Percentiles rank a stretch among this genome's conserved stretches.
These are phyloP conservation scores for Stenopsyche tienmushanensis DNA, from an alignment of 1,140 invertebrate genomes.

Conservation along the genomic window DNA sequence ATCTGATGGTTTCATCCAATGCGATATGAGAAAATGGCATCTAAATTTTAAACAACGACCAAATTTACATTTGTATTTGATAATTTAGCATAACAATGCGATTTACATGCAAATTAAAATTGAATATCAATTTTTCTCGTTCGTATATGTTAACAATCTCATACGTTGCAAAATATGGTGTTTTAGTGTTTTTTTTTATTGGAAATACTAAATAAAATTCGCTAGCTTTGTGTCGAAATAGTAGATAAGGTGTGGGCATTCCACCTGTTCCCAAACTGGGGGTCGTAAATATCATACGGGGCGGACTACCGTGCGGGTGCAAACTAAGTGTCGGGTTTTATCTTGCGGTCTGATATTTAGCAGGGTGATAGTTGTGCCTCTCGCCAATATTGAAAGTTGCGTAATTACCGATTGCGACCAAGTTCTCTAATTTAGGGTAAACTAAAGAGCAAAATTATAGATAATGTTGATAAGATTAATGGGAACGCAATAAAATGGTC, in stretches of 20 bases:
- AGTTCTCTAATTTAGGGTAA: slow-evolving; percentile 33
- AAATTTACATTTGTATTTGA: too few species aligned
- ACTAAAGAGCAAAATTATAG: slow-evolving; percentile 32
- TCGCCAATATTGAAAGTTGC: slow-evolving; percentile 37
- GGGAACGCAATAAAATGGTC: background rate
- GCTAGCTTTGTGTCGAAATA: too few species aligned
- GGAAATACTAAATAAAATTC: too few species aligned
- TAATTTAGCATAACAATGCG: too few species aligned
- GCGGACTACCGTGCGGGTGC: slow-evolving; percentile 22
- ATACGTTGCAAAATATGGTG: too few species aligned
- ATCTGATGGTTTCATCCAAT: too few species aligned
- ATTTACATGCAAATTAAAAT: too few species aligned
- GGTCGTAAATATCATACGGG: slow-evolving; percentile 8
- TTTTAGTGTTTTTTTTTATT: too few species aligned
- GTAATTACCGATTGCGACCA: slow-evolving; percentile 35
- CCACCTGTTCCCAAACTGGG: background rate
- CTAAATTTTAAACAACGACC: too few species aligned
- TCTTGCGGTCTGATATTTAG: slow-evolving; percentile 14
- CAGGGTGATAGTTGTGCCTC: background rate
- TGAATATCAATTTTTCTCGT: too few species aligned
- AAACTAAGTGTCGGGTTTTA: slow-evolving; percentile 20
- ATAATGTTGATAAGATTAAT: slow-evolving; percentile 36
- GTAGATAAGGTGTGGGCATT: background rate
- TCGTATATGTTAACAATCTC: too few species aligned
- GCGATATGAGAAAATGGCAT: too few species aligned